Evolutionary conservation across 1,140 invertebrate genomes (phyloP).

Genomic region (Olivierus martensii): DNA sequence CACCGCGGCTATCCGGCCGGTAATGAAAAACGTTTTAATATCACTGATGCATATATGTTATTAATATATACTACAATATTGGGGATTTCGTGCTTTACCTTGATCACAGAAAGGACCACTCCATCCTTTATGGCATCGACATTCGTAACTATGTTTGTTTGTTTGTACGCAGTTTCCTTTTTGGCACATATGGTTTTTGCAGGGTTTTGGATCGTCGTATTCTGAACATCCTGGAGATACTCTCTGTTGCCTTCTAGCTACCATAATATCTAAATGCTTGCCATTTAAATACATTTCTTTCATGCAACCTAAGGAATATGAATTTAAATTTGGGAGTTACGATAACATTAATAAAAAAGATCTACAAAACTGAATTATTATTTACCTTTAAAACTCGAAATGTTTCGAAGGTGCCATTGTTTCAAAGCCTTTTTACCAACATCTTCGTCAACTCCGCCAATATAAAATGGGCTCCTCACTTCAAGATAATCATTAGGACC

Average conservation of each 20-base stretch:
- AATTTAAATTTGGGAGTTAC: neutral
- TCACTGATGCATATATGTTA: neutral
- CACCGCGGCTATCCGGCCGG: no score
- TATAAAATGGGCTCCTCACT: slow-evolving; percentile 61
- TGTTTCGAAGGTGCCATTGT: slow-evolving; percentile 83
- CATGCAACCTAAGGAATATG: slow-evolving; percentile 58
- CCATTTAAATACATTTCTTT: slow-evolving; percentile 87
- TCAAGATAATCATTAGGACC: slow-evolving; percentile 72
- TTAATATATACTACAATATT: neutral
- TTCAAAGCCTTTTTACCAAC: slow-evolving; percentile 65
- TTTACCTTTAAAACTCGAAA: slow-evolving; percentile 81
- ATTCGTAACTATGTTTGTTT: slow-evolving; percentile 48
- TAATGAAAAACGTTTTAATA: neutral
- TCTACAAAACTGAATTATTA: neutral
- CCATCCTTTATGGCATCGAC: slow-evolving; percentile 73
- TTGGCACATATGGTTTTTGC: slow-evolving; percentile 65
- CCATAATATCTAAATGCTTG: slow-evolving; percentile 78
- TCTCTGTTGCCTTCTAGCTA: slow-evolving; percentile 60
- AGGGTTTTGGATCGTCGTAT: slow-evolving; percentile 42
- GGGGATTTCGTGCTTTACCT: slow-evolving; percentile 40
- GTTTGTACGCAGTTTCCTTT: slow-evolving; percentile 65
- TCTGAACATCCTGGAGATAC: slow-evolving; percentile 41
- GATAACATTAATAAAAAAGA: neutral
- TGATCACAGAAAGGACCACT: slow-evolving; percentile 84
- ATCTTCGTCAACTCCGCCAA: slow-evolving; percentile 79